Percentiles rank a stretch among this genome's conserved stretches.
phyloP scores from a whole-genome alignment of 1,140 invertebrate species.

The Alviniconcha marisindica region DNA sequence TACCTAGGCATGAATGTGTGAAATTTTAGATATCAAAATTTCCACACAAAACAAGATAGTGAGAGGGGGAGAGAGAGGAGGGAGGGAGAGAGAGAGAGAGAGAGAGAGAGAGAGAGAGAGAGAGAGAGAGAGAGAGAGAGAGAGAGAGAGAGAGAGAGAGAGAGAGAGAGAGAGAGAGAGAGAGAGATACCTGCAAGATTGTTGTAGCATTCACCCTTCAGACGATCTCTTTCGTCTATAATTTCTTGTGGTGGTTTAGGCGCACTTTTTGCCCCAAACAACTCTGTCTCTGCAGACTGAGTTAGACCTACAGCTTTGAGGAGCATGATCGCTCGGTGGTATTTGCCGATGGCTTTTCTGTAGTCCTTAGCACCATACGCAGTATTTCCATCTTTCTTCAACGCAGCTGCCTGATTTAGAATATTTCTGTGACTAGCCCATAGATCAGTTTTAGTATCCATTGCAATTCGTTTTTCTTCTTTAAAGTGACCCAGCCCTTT shows the following conservation, averaged over 20 bases:
- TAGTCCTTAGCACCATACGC: conserved; percentile 63
- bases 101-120: too few species aligned
- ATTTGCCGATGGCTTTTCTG: conserved; percentile 68
- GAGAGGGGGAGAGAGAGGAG: too few species aligned
- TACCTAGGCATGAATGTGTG: too few species aligned
- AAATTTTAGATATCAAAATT: too few species aligned
- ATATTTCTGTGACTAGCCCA: conserved; percentile 40
- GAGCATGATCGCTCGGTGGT: conserved; percentile 69
- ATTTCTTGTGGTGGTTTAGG: conserved; percentile 36
- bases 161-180: too few species aligned
- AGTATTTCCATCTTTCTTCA: conserved; percentile 70
- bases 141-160: too few species aligned
- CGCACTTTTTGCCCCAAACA: not conserved
- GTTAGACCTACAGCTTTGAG: conserved; percentile 61
- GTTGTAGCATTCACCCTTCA: conserved; percentile 69
- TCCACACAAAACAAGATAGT: too few species aligned
- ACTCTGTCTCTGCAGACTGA: not conserved
- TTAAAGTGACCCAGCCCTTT: conserved; percentile 8
- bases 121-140: too few species aligned
- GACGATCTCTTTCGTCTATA: conserved; percentile 50
- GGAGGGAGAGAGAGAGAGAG: too few species aligned
- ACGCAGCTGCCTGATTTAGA: conserved; percentile 59
- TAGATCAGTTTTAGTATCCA: not conserved
- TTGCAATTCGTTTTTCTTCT: conserved; percentile 29
- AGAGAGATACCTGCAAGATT: conserved; percentile 71